Evolutionary conservation across 2,113 vertebrate genomes (phyloP).

Genomic region (Indri indri): DNA sequence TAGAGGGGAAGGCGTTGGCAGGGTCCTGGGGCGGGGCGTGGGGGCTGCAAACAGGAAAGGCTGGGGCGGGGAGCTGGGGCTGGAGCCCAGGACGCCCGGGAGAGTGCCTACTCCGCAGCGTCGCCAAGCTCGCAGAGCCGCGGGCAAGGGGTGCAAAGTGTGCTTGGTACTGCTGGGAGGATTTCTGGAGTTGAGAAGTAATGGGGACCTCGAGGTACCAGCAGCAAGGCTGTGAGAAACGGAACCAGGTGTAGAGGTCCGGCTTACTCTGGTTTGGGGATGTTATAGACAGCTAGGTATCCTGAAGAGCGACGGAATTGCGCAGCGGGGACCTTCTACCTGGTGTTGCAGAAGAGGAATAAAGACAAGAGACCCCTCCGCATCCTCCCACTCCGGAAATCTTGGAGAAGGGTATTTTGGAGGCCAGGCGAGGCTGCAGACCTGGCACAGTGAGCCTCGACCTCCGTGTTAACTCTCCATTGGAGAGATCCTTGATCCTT

Average conservation of each 20-base stretch:
- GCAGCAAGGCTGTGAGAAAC: neutral
- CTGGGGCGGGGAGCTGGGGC: neutral
- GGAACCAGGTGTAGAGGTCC: neutral
- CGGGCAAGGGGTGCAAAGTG: neutral
- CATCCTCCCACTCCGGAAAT: neutral
- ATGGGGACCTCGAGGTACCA: neutral
- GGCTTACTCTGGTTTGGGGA: neutral
- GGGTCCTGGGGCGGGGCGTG: neutral
- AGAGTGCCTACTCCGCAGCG: neutral
- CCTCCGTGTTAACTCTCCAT: neutral
- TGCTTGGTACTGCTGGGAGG: neutral
- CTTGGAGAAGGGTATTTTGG: neutral
- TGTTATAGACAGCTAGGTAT: neutral
- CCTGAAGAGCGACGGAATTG: neutral
- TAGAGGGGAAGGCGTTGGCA: neutral
- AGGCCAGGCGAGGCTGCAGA: neutral
- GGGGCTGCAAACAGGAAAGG: neutral
- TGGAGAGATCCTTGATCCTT: neutral
- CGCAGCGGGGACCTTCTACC: fast-evolving
- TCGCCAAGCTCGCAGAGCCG: neutral
- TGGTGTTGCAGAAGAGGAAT: fast-evolving
- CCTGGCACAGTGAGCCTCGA: neutral
- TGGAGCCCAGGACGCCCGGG: neutral
- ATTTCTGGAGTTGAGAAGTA: neutral
- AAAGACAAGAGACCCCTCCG: neutral